phyloP scores from a whole-genome alignment of 1,140 invertebrate species.

The Dendroctonus ponderosae region DNA sequence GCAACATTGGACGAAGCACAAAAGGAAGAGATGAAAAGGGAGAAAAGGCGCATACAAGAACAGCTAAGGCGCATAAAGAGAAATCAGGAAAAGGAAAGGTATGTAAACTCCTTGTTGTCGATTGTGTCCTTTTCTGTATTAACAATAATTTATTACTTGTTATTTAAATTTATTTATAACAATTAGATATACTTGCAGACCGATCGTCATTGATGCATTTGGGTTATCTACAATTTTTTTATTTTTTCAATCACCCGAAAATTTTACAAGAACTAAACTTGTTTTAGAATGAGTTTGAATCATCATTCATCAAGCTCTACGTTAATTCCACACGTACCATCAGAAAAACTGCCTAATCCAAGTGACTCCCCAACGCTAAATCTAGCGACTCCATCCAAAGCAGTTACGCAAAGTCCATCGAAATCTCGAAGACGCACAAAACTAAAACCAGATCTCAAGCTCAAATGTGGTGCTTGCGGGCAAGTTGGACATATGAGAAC shows the following conservation, averaged over 20 bases:
- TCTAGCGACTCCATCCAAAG: conserved; percentile 42
- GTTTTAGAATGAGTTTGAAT: conserved; percentile 24
- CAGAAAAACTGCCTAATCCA: conserved; percentile 38
- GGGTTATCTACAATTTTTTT: background rate
- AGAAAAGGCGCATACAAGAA: conserved; percentile 95
- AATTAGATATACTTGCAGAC: too few species aligned
- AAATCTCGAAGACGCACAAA: conserved; percentile 74
- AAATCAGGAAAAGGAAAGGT: conserved; percentile 80
- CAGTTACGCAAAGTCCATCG: conserved; percentile 37
- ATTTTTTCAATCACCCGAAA: too few species aligned
- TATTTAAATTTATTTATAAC: too few species aligned
- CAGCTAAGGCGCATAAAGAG: conserved; percentile 90
- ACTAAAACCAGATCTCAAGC: conserved; percentile 84
- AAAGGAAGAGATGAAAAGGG: conserved; percentile 95
- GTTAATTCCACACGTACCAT: conserved; percentile 19
- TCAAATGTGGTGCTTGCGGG: conserved; percentile 96
- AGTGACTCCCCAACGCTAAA: conserved; percentile 43
- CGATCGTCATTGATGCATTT: background rate
- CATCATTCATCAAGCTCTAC: conserved; percentile 12
- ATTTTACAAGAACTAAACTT: too few species aligned
- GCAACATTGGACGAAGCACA: conserved; percentile 86
- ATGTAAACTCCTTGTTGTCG: background rate
- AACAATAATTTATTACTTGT: too few species aligned
- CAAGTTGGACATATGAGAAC: conserved; percentile 84
- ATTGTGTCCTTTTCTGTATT: too few species aligned